Base-by-base conservation (phyloP, 2,113 vertebrate genomes). In the Leucosticte australis region DNA sequence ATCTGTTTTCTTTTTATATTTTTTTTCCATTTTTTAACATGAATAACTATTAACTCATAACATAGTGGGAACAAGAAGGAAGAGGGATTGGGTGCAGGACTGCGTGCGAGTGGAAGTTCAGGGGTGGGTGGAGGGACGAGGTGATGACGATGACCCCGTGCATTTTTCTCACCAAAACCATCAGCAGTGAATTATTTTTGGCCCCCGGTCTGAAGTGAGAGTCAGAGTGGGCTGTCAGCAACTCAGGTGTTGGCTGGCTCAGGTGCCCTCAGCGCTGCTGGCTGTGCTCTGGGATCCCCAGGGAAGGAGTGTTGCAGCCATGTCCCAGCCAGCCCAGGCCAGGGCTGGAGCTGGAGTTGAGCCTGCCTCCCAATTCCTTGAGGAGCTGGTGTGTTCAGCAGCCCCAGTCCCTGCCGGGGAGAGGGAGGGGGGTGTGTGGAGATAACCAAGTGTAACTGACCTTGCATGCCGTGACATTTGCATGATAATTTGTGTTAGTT, bases 11-110 rank as follows among this genome's bases (percentile, higher is more conserved):
- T 95, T 70, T 96, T 64, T 83, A n/a, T 87, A 28, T 87, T 49
- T 69, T 95, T 52, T 74, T 60, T n/a, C 15, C 22, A 33, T 90
- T 94, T 96, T 97, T 97, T 96, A 97, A 98, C 95, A 97, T 82
- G 62, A 98, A 92, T 98, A 97, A 97, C 97, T 97, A 97, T 97
- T 98, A 97, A 98, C 95, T 96, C 96, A 94, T 94, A 97, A 95
- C 96, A 68, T 84, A 96, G 95, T 81, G 90, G 95, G 95, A 92
- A 79, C 87, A 70, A 97, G 90, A 69, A 95, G 78, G 75, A 95
- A 90, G 83, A 80, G 81, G 71, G 95, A 56, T 73, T 96, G 87
- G 95, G 92, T 82, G 42, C 69, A 83, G 86, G 71, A 65, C 89
- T 71, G 7, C 84, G 47, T 80, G 90, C 33, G 27, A 80, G 94